Conservation (phyloP, 1,140 invertebrate genomes). For the Drosophila miranda region DNA sequence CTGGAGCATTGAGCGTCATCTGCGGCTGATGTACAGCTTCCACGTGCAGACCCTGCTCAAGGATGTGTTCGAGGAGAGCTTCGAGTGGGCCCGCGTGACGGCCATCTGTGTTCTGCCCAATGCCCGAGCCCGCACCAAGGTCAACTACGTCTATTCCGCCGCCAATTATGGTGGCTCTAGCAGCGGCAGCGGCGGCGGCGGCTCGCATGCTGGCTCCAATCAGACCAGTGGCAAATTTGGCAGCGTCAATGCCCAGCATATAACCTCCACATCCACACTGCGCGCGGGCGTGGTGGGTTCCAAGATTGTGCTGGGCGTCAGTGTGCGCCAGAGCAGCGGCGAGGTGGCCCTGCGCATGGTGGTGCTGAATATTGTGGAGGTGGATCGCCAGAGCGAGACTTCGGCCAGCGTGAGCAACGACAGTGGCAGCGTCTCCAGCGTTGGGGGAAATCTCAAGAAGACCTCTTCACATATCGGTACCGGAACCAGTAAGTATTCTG, state of each 20-base stretch:
- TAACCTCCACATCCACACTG: constrained; percentile 75
- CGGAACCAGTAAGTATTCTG: constrained; percentile 35
- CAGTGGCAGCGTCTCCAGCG: constrained; percentile 64
- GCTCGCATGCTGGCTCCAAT: constrained; percentile 27
- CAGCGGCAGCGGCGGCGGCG: constrained; percentile 26
- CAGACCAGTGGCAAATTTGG: constrained; percentile 48
- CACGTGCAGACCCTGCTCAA: constrained; percentile 72
- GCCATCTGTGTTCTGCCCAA: constrained; percentile 78
- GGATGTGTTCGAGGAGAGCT: constrained; percentile 71
- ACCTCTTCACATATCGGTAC: constrained; percentile 62
- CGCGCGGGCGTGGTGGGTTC: constrained; percentile 78
- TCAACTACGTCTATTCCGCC: constrained; percentile 65
- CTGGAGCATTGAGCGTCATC: constrained; percentile 90
- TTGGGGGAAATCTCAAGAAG: constrained; percentile 60
- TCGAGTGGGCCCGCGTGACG: constrained; percentile 72
- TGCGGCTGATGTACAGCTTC: constrained; percentile 83
- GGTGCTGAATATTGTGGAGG: constrained; percentile 72
- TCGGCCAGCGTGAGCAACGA: constrained; percentile 64
- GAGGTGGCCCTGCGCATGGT: constrained; percentile 74
- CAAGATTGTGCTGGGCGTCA: constrained; percentile 73
- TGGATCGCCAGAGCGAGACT: constrained; percentile 61
- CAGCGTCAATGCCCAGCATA: constrained; percentile 59
- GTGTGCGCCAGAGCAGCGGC: constrained; percentile 70
- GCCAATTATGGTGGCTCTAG: constrained; percentile 47
- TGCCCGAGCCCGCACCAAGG: constrained; percentile 69